Evolutionary conservation across 2,797 vertebrate genomes (phyloP).

Genomic region (Eleutherodactylus coqui): DNA sequence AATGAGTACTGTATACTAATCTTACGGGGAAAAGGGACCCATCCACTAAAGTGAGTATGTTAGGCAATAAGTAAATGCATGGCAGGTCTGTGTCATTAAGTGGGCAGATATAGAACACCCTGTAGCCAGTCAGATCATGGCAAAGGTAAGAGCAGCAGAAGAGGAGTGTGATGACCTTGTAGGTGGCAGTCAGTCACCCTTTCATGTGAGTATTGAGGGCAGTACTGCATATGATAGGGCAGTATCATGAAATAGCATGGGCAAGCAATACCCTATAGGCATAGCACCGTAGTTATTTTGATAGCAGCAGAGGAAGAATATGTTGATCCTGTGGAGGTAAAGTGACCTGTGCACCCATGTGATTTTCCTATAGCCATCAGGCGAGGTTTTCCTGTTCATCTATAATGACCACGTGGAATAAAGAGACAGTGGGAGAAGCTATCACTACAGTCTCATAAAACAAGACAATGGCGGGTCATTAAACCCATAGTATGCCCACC

Average conservation of each 20-base stretch:
- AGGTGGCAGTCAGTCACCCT: neutral
- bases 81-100: too few relatives aligned
- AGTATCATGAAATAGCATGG: too few relatives aligned
- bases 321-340: neutral
- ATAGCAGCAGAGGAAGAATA: neutral
- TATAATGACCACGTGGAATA: neutral
- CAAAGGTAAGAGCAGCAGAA: neutral
- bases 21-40: too few relatives aligned
- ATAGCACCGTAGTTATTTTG: neutral
- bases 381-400: neutral
- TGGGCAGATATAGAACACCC: neutral
- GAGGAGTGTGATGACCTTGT: neutral
- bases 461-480: conserved; percentile 56
- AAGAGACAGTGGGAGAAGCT: neutral
- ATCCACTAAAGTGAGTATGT: too few relatives aligned
- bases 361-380: neutral
- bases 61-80: too few relatives aligned
- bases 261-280: too few relatives aligned
- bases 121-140: neutral
- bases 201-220: neutral
- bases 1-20: too few relatives aligned
- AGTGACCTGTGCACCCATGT: neutral
- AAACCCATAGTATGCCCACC: conserved; percentile 46
- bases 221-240: neutral
- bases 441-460: conserved; percentile 33